phyloP scores from a whole-genome alignment of 2,888 invertebrate genomes.

The Melinopterus prodromus region DNA sequence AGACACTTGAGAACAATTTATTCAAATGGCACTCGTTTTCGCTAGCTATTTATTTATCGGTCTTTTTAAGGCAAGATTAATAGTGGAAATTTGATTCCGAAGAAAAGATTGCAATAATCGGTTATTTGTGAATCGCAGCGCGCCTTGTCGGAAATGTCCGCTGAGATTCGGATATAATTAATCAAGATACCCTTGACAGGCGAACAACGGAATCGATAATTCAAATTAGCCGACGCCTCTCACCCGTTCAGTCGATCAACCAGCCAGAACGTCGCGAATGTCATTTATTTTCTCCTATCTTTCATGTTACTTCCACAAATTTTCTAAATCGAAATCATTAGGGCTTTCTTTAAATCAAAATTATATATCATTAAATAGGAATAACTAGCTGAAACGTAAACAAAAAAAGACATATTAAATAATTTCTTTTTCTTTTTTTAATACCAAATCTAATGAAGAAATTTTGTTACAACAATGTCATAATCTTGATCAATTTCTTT shows the following conservation, averaged over 20 bases:
- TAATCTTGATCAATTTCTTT: no score
- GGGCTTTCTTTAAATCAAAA: no score
- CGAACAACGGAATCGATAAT: background rate
- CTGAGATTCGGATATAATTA: background rate
- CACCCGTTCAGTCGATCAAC: background rate
- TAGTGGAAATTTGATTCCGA: background rate
- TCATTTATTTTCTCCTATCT: background rate
- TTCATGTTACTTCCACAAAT: background rate
- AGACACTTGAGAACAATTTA: no score
- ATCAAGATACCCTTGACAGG: background rate
- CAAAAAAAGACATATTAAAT: no score
- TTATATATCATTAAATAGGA: no score
- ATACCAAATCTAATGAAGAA: no score
- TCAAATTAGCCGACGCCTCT: background rate
- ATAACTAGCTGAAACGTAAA: no score
- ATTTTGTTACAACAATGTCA: no score
- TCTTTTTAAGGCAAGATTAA: background rate
- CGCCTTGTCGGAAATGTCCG: background rate
- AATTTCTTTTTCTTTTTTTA: no score
- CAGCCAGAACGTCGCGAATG: background rate
- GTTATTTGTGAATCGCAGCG: background rate
- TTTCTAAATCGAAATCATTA: no score
- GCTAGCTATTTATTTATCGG: no score
- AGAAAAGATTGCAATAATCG: background rate
- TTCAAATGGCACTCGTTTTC: no score